phyloP scores from a whole-genome alignment of 2,888 invertebrate genomes.

The Protophormia terraenovae region DNA sequence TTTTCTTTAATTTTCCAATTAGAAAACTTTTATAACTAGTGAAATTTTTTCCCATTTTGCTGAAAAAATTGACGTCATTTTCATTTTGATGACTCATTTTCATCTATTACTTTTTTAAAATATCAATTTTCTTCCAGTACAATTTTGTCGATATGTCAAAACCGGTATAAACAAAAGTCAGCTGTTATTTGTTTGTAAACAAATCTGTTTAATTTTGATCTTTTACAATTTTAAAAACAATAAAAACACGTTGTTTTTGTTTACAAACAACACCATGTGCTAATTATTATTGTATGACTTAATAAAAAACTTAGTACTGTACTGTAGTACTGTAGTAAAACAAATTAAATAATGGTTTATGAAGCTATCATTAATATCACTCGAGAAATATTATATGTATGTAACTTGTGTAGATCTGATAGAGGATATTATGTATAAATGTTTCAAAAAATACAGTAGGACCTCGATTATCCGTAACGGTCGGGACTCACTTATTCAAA shows the following conservation, averaged over 20 bases:
- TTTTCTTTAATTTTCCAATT: constrained; percentile 10
- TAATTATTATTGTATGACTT: no score
- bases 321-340: no score
- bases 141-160: neutral
- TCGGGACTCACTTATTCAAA: no score
- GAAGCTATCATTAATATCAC: no score
- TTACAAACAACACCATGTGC: constrained; percentile 23
- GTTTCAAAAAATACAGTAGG: no score
- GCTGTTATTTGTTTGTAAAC: constrained; percentile 42
- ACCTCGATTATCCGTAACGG: no score
- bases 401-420: no score
- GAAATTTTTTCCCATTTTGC: neutral
- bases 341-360: no score
- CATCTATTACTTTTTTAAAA: constrained; percentile 45
- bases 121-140: constrained; percentile 41
- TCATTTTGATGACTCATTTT: constrained; percentile 58
- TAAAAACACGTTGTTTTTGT: constrained; percentile 3
- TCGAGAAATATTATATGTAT: no score
- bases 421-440: no score
- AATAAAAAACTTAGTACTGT: no score
- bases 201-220: neutral
- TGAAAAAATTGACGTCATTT: constrained; percentile 67
- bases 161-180: constrained; percentile 69
- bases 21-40: constrained; percentile 26
- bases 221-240: constrained; percentile 7